phyloP scores from a whole-genome alignment of 2,113 vertebrate species.

The Macquaria ambigua region DNA sequence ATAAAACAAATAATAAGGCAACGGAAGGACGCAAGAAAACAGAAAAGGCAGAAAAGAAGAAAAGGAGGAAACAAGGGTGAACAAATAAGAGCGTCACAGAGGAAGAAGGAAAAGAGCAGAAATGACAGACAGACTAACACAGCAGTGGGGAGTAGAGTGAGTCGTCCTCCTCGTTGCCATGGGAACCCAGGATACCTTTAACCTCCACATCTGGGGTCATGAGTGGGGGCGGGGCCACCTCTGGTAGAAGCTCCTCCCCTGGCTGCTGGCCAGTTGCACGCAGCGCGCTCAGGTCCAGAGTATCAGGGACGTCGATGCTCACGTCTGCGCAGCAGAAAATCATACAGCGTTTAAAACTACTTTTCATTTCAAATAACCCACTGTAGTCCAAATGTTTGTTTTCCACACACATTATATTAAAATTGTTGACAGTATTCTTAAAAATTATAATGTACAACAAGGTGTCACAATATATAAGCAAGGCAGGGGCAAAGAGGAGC shows the following conservation, averaged over 20 bases:
- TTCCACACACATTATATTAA: neutral
- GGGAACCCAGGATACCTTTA: constrained; percentile 99
- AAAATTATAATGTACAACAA: neutral
- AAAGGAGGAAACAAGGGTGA: constrained; percentile 38
- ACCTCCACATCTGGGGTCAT: constrained; percentile 98
- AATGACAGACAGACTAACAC: constrained; percentile 98
- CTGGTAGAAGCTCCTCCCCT: constrained; percentile 97
- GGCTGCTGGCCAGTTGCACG: constrained; percentile 93
- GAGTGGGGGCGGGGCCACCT: constrained; percentile 95
- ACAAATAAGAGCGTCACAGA: constrained; percentile 20
- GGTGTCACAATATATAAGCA: too few species aligned
- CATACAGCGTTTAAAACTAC: neutral
- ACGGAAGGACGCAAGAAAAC: constrained; percentile 57
- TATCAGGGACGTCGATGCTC: constrained; percentile 97
- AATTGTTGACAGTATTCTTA: neutral
- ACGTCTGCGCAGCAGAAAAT: constrained; percentile 86
- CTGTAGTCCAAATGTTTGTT: neutral
- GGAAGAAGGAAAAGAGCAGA: constrained; percentile 77
- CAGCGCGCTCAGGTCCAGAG: constrained; percentile 93
- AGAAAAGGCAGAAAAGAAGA: constrained; percentile 66
- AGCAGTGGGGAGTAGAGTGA: constrained; percentile 99
- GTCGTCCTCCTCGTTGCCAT: constrained; percentile 99
- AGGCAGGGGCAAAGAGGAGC: too few species aligned
- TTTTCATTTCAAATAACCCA: neutral
- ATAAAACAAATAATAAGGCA: constrained; percentile 54